Evolutionary conservation across 2,113 vertebrate genomes (phyloP), one percentile per base, ranked within the genome.

Genomic region (Phycodurus eques): DNA sequence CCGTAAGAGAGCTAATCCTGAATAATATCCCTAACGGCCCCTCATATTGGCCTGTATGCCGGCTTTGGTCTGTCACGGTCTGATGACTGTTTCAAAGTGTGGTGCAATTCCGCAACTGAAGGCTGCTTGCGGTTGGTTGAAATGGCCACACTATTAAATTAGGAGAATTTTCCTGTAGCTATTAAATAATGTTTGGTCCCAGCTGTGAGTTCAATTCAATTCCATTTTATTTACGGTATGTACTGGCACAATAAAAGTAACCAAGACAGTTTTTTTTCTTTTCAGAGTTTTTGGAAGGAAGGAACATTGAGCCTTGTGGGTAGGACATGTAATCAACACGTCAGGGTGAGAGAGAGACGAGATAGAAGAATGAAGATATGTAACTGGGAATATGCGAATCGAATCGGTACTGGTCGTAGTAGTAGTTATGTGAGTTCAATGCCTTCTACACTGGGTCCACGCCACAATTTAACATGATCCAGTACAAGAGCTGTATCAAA

Each of bases 81-180:
- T 79, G 79, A 84, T 85, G 62, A 73, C 67, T 80, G 74, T 80
- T 73, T 83, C 84, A 85, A 63, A 60, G 60, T 81, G 80, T 39
- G 70, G 80, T 71, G 27, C 76, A 75, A 51, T 14, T 59, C 66
- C 0, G 66, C 62, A 56, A 81, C 64, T 69, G 54, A 42, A 78
- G 72, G 43, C 85, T 74, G 68, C 71, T 83, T 82, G 79, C 80
- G 77, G 75, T 81, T 74, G 67, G 80, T 70, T 76, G 70, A 81
- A 85, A 81, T 80, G 71, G 57, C 85, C 75, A 71, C 79, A 42
- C 66, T 74, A 76, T 82, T 88, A 72, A 81, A 87, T 85, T 63
- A 75, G 71, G 53, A 73, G 79, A 74, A 84, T 83, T 77, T 82
- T 84, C 51, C 67, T 72, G 57, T 35, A 49, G 70, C 54, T 47